Evolutionary conservation across 2,797 vertebrate species (phyloP).

Genomic region (Neosalanx taihuensis): DNA sequence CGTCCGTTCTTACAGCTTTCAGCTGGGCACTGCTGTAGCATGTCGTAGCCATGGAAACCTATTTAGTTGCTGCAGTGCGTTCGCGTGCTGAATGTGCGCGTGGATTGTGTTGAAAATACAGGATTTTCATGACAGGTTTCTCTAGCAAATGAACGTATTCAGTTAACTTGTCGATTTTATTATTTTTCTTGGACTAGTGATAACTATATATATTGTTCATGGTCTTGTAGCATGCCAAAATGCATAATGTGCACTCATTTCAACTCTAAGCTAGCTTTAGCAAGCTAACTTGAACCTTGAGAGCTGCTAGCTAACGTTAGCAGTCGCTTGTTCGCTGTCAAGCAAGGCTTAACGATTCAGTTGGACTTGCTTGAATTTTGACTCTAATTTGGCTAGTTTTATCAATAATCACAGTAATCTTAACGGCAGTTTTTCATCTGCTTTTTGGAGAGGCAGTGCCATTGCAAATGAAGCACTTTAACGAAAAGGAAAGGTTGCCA

Average conservation of each 20-base stretch:
- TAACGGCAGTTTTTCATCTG: background rate
- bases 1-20: background rate
- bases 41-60: slow-evolving; percentile 70
- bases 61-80: slow-evolving; percentile 59
- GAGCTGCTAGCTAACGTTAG: slow-evolving; percentile 9
- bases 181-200: background rate
- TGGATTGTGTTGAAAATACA: slow-evolving; percentile 29
- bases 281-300: slow-evolving; percentile 1
- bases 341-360: background rate
- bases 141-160: background rate
- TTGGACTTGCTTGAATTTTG: background rate
- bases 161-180: background rate
- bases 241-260: slow-evolving; percentile 1
- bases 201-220: background rate
- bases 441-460: background rate
- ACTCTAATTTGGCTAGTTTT: background rate
- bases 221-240: background rate
- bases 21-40: slow-evolving; percentile 34
- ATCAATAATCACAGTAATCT: background rate
- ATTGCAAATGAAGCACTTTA: slow-evolving; percentile 1
- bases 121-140: slow-evolving; percentile 14
- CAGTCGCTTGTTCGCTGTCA: background rate
- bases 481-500: background rate
- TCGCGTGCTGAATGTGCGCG: slow-evolving; percentile 44
- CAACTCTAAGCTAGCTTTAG: slow-evolving; percentile 8